Base-by-base conservation (phyloP, 2,113 vertebrate genomes). In the Acinonyx jubatus region DNA sequence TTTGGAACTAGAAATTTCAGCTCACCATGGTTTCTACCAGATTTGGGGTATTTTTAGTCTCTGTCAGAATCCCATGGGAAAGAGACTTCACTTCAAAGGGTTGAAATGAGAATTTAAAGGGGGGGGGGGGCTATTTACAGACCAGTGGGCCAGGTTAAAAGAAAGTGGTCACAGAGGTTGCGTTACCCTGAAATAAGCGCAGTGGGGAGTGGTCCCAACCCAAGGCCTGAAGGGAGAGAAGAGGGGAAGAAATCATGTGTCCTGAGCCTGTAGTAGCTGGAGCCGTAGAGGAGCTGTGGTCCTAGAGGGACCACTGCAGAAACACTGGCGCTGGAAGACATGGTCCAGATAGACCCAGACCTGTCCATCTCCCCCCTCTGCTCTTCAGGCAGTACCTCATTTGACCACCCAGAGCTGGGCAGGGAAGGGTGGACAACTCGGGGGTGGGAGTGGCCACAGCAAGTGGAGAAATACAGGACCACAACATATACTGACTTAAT, bases 211-310 rank as follows among this genome's bases (percentile, higher is more conserved):
- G 4, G 9, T 41, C 52, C 7, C 50, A 48, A 31, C 6, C 36
- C 5, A 1, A 2, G n/a, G 33, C 55, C 3, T 66, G 18, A 55
- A 61, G 66, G 41, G 55, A 48, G n/a, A 21, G 33, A 13, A 21
- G 4, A 61, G n/a, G 33, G 18, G 41, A n/a, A 57, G 21, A 68
- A 80, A 27, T 0, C 6, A 2, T 15, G 3, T 29, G 36, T 55
- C 16, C 69, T 2, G 33, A 66, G 69, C 14, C 57, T 45, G 5
- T 27, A 29, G 73, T 19, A 25, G n/a, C 29, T 21, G 10, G 8
- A 7, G 2, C 10, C 19, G 0, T 7, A 21, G 18, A n/a, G 11
- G 10, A 50, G 27, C 45, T 6, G 45, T 18, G 0, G 0, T 38
- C 52, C 2, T n/a, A 5, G n/a, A 79, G 1, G 38, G 15, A 3